These are phyloP conservation scores for Flexamia atlantica DNA, from an alignment of 2,888 invertebrate genomes.

Conservation along the genomic window DNA sequence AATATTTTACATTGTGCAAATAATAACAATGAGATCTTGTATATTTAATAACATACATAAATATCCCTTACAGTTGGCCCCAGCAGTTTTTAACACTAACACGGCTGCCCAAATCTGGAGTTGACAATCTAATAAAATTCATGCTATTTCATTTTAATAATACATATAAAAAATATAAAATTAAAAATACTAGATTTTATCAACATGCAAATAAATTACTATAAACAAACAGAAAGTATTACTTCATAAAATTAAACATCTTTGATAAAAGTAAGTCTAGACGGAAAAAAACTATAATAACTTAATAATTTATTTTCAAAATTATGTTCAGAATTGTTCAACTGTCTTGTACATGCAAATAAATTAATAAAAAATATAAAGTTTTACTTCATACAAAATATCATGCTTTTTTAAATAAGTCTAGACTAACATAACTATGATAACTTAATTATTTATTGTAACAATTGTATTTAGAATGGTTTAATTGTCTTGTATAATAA, in stretches of 20 bases:
- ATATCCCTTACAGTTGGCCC: conserved; percentile 64
- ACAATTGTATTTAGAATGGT: neutral
- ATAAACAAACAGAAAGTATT: conserved; percentile 13
- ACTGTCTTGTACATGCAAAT: neutral
- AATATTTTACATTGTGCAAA: conserved; percentile 63
- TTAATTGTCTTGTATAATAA: neutral
- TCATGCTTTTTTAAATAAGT: no score
- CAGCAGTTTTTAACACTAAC: conserved; percentile 44
- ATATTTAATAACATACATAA: conserved; percentile 64
- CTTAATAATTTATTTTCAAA: neutral
- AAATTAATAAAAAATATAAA: conserved; percentile 2
- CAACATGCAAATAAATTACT: conserved; percentile 36
- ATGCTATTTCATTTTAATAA: neutral
- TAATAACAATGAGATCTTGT: conserved; percentile 66
- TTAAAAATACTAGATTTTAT: neutral
- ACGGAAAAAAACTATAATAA: neutral
- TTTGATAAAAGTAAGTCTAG: no score
- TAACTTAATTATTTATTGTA: conserved; percentile 1
- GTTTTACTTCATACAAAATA: neutral
- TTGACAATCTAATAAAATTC: neutral
- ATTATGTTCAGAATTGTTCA: neutral
- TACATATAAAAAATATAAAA: conserved; percentile 17
- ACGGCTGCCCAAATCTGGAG: conserved; percentile 15
- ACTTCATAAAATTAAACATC: neutral
- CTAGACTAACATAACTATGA: neutral